These are phyloP conservation scores for Drosophila neocordata DNA, from an alignment of 1,140 invertebrate species.

Conservation along the genomic window DNA sequence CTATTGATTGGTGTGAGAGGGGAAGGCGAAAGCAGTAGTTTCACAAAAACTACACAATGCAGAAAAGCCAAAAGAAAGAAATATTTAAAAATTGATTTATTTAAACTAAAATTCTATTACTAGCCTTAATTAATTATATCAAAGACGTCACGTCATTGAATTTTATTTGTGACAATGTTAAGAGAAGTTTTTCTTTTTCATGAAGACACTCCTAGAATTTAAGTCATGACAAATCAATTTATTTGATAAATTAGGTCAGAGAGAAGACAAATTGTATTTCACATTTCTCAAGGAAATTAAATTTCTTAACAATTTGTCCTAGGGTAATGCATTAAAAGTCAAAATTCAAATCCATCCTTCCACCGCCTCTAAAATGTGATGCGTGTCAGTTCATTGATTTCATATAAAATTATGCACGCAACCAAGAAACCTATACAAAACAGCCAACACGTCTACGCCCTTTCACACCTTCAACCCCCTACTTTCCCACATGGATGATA, in stretches of 20 bases:
- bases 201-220: no score
- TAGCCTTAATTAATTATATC: no score
- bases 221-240: no score
- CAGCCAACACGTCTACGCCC: neutral
- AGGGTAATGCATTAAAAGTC: constrained; percentile 15
- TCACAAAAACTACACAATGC: no score
- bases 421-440: constrained; percentile 19
- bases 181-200: no score
- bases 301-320: neutral
- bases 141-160: no score
- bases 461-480: neutral
- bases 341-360: neutral
- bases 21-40: no score
- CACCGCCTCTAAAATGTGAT: neutral
- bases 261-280: neutral
- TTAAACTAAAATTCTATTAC: no score
- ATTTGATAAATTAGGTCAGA: neutral
- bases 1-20: neutral
- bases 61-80: no score
- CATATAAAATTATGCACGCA: constrained; percentile 41
- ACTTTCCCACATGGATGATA: neutral
- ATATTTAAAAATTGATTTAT: no score
- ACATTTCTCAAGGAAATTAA: neutral
- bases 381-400: constrained; percentile 57
- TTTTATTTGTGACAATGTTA: no score